Evolutionary conservation across 2,888 invertebrate species (phyloP), one percentile per base, ranked within the genome.

Genomic region (Calephelis perditalis): DNA sequence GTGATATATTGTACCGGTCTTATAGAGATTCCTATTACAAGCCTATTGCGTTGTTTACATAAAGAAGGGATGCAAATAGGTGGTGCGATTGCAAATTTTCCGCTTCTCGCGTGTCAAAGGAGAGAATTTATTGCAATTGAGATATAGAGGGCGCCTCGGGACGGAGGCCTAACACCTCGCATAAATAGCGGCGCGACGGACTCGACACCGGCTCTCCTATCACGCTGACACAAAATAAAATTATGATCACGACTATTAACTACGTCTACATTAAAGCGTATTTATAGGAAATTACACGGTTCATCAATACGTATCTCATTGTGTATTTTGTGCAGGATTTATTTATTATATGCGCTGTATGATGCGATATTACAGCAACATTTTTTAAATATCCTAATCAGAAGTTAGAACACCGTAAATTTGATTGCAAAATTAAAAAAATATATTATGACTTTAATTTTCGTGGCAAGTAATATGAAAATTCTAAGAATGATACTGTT

Each of bases 41-140:
- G 80, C 78, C 81, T 76, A 86, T 86, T 85, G 79, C 79, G 78
- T 75, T 85, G 84, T 86, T 85, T 84, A 86, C 82, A 85, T 76
- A 85, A 80, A 82, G 79, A 75, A 52, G 78, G 78, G 76, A 73
- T 75, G 73, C 73, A 77, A 78, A 78, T 75, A 62, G 72, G 77
- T 77, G 77, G 75, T 74, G 76, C 78, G 74, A 84, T 86, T 82
- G 86, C 82, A 83, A 85, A 86, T 86, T 84, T 85, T 84, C 82
- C 80, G 79, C 81, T 82, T 79, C 83, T 81, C 79, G 80, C 79
- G 77, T 80, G 84, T 85, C 86, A 85, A 85, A 84, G 79, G 78
- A 79, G 74, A 81, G 83, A 81, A 86, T 85, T 84, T 86, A 86
- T 86, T 81, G 81, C 83, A 80, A 86, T 83, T 81, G 83, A 85